These are phyloP conservation scores for Cyrtonyx montezumae DNA, from an alignment of 2,113 vertebrate genomes.

Conservation along the genomic window DNA sequence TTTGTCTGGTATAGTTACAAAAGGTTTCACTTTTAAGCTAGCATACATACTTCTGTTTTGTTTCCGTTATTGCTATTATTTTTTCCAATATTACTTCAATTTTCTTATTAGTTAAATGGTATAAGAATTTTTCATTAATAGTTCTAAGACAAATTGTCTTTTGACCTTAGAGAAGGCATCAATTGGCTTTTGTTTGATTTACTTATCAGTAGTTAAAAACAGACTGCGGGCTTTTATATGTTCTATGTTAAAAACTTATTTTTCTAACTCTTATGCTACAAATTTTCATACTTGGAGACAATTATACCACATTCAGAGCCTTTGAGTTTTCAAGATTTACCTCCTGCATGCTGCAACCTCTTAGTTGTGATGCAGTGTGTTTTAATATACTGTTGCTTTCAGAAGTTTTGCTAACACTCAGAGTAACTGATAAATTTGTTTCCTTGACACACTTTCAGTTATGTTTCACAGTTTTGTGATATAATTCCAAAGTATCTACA, in stretches of 20 bases:
- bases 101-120: neutral
- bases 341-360: neutral
- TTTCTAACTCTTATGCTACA: neutral
- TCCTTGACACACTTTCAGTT: neutral
- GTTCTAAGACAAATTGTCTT: neutral
- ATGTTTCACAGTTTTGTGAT: neutral
- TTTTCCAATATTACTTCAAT: neutral
- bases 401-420: neutral
- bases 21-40: neutral
- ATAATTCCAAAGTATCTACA: neutral
- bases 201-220: neutral
- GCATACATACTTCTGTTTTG: accelerated
- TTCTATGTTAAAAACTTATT: neutral
- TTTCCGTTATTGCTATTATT: neutral
- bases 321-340: neutral
- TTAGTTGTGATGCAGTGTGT: neutral
- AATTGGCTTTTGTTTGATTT: neutral
- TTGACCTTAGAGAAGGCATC: neutral
- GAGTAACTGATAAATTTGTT: neutral
- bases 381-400: neutral
- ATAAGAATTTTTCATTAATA: neutral
- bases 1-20: neutral
- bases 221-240: neutral
- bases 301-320: neutral
- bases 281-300: neutral